Evolutionary conservation across 2,888 invertebrate genomes (phyloP), one percentile per base, ranked within the genome.

Genomic region (Drosophila longiperda): DNA sequence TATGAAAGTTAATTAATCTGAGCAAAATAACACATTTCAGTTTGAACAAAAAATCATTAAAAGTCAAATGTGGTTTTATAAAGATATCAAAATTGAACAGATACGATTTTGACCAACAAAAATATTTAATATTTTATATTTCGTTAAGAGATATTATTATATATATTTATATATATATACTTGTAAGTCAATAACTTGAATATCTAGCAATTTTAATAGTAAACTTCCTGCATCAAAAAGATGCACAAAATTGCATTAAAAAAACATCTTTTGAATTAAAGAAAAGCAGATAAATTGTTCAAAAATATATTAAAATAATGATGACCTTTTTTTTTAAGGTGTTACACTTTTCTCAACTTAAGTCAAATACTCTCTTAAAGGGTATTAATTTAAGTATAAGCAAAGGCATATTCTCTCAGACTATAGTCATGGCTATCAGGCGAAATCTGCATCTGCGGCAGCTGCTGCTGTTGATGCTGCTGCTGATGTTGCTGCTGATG

Each of bases 401-500:
- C 53, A 45, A 50, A 59, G 15, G 6, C 67, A 42, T 48, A 50
- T 20, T 66, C 50, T 40, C 64, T 53, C 26, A 57, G 55, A 38
- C 34, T 33, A 23, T 20, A 73, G 64, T 72, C 67, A 48, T 60
- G 70, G 61, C 71, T 84, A 82, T 81, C 82, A 29, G 49, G 52
- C 45, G 48, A 78, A 68, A 55, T 61, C 61, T 78, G 73, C 68
- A 78, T 77, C 81, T 66, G 70, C 80, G 54, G 65, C 69, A 60
- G 83, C 72, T 61, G 70, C 20, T 53, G 50, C 40, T 61, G 38
- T 8, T 36, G 57, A n/a, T 53, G 72, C 48, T 52, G 64, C 49
- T 53, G 58, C 23, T 59, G 48, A 26, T 48, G 65, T 42, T 64
- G 45, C 38, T 29, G 52, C 60, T 59, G 75, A 34, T 78, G 64